Conservation (phyloP, 1,140 invertebrate genomes). For the Chymomyza costata region DNA sequence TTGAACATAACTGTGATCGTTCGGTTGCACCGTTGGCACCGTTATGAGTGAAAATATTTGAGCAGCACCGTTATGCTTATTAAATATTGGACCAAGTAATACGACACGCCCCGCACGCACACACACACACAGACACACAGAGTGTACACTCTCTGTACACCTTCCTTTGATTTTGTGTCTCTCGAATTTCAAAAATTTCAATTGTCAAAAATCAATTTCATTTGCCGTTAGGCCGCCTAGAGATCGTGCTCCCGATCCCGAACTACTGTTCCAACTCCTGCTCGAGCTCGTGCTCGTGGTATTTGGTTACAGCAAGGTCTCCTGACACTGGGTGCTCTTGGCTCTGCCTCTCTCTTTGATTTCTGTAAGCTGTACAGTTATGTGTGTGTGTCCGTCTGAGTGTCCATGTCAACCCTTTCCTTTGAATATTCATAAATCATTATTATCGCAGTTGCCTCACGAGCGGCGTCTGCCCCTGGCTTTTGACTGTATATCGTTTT, state of each 20-base stretch:
- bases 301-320: constrained; percentile 43
- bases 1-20: constrained; percentile 18
- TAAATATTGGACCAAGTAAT: constrained; percentile 54
- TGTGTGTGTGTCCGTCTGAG: constrained; percentile 4
- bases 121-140: too few relatives aligned
- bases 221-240: not conserved
- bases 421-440: constrained; percentile 70
- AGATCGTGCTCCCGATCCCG: not conserved
- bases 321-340: constrained; percentile 2
- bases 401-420: constrained; percentile 39
- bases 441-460: too few relatives aligned
- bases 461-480: too few relatives aligned
- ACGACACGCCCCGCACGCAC: constrained; percentile 59
- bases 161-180: constrained; percentile 49
- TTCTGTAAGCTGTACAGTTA: constrained; percentile 29
- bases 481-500: too few relatives aligned
- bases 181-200: constrained; percentile 39
- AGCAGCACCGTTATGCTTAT: constrained; percentile 60
- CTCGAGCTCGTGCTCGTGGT: constrained; percentile 22
- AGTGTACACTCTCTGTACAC: constrained; percentile 19
- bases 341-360: constrained; percentile 11
- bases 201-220: constrained; percentile 50
- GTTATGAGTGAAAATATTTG: constrained; percentile 57
- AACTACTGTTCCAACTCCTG: not conserved
- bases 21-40: constrained; percentile 13